A percentile compares a stretch with the other conserved stretches of the same genome.
Evolutionary conservation across 2,888 invertebrate genomes (phyloP).

Genomic region (Torymus tubicola): DNA sequence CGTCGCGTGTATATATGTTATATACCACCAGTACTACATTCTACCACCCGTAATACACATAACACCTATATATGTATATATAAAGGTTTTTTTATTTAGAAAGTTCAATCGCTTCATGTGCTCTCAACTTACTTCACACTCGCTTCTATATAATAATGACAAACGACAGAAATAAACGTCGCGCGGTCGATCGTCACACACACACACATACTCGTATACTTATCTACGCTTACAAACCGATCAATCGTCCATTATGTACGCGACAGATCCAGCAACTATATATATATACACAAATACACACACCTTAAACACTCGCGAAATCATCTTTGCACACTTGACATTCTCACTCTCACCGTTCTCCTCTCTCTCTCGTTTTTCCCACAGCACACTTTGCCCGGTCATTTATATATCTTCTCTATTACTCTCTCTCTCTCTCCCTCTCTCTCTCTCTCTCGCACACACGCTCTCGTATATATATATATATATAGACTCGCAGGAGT

Average conservation of each 20-base stretch:
- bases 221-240: constrained; percentile 23
- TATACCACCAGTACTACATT: no score
- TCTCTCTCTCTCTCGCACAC: constrained; percentile 54
- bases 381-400: constrained; percentile 60
- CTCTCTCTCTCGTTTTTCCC: constrained; percentile 58
- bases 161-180: constrained; percentile 27
- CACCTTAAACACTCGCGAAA: neutral
- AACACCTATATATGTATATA: no score
- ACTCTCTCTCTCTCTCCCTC: no score
- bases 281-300: no score
- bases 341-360: neutral
- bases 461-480: neutral
- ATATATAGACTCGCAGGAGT: neutral
- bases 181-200: neutral
- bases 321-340: constrained; percentile 33
- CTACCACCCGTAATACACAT: no score
- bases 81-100: no score
- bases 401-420: constrained; percentile 40
- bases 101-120: neutral
- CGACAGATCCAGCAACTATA: neutral
- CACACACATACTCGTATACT: neutral
- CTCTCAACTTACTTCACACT: neutral
- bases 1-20: no score
- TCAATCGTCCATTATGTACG: constrained; percentile 3
- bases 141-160: constrained; percentile 21